Conservation (phyloP, 2,888 invertebrate species). For the Ectropis crepuscularia region DNA sequence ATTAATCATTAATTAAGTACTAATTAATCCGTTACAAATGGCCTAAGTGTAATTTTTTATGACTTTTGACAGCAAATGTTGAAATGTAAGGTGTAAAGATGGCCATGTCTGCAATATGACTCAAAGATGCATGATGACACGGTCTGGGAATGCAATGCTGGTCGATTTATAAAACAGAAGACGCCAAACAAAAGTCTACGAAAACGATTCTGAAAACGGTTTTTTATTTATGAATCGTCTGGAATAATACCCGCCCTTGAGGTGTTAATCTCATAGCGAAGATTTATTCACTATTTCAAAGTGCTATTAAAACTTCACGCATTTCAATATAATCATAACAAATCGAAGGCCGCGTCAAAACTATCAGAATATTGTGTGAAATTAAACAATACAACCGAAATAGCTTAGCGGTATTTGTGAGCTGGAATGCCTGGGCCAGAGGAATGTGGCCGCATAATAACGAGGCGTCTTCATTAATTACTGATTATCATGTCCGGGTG, state of each 20-base stretch:
- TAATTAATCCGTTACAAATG: too few species aligned
- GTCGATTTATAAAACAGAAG: neutral
- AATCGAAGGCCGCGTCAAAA: slow-evolving; percentile 26
- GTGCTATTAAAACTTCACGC: slow-evolving; percentile 27
- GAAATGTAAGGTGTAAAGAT: too few species aligned
- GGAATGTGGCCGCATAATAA: neutral
- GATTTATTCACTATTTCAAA: slow-evolving; percentile 18
- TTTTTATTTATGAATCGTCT: slow-evolving; percentile 11
- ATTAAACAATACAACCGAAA: slow-evolving; percentile 10
- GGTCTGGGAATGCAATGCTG: neutral
- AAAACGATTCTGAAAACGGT: neutral
- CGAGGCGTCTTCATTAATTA: too few species aligned
- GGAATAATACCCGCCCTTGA: slow-evolving; percentile 22
- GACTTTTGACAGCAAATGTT: too few species aligned
- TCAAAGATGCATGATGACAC: neutral
- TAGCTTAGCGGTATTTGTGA: slow-evolving; percentile 4
- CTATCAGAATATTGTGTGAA: slow-evolving; percentile 9
- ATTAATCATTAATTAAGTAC: too few species aligned
- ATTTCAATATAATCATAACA: slow-evolving; percentile 26
- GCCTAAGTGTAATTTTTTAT: too few species aligned
- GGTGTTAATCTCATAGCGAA: slow-evolving; percentile 18
- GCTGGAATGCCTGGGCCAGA: neutral
- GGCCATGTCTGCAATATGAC: neutral
- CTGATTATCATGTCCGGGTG: too few species aligned
- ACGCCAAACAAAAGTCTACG: neutral